Percentiles rank a stretch among this genome's conserved stretches.
These are phyloP conservation scores for Coregonus suidteri DNA, from an alignment of 2,797 vertebrate species.

Conservation along the genomic window DNA sequence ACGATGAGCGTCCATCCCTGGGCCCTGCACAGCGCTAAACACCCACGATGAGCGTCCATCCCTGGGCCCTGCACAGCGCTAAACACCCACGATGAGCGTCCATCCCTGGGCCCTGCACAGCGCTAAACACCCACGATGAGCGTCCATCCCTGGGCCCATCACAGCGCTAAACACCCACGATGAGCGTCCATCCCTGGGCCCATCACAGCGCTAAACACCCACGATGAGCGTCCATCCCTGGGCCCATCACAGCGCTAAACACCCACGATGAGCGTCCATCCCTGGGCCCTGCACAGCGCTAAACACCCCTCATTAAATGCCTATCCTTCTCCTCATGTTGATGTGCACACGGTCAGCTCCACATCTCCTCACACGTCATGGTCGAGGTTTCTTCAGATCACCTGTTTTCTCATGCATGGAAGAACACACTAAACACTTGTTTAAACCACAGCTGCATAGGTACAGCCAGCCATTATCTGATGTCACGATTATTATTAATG, in stretches of 20 bases:
- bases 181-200: background rate
- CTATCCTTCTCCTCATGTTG: background rate
- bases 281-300: background rate
- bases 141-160: background rate
- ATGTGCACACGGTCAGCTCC: background rate
- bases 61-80: background rate
- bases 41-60: background rate
- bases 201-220: slow-evolving; percentile 27
- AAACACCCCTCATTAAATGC: slow-evolving; percentile 44
- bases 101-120: background rate
- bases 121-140: slow-evolving; percentile 25
- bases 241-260: background rate
- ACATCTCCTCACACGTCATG: background rate
- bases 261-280: slow-evolving; percentile 1
- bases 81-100: background rate
- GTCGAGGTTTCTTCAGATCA: slow-evolving; percentile 32
- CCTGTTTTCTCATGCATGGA: slow-evolving; percentile 41
- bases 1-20: background rate
- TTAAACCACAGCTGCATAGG: slow-evolving; percentile 32
- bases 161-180: slow-evolving; percentile 2
- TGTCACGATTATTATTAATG: slow-evolving; percentile 26
- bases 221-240: too few relatives aligned
- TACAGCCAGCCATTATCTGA: slow-evolving; percentile 8
- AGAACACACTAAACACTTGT: slow-evolving; percentile 18
- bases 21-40: slow-evolving; percentile 19